Percentiles rank a stretch among this genome's conserved stretches.
phyloP scores from a whole-genome alignment of 2,888 invertebrate genomes.

The Piscicola geometra region DNA sequence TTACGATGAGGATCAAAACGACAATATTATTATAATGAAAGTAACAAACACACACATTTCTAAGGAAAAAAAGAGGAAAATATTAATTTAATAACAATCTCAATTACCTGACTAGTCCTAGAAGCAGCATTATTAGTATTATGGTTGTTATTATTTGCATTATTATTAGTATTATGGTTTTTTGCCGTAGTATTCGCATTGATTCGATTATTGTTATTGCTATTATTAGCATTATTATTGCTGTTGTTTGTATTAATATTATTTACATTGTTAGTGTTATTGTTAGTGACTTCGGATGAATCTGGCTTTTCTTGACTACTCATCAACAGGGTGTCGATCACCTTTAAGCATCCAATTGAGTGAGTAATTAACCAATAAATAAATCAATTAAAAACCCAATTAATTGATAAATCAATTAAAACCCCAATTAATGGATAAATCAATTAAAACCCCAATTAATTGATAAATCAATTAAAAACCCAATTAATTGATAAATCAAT shows the following conservation, averaged over 20 bases:
- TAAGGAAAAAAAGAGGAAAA: background rate
- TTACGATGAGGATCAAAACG: no score
- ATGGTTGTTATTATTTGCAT: background rate
- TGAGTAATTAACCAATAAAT: no score
- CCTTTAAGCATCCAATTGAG: background rate
- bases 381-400: no score
- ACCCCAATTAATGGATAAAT: no score
- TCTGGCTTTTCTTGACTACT: slow-evolving; percentile 3
- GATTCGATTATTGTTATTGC: background rate
- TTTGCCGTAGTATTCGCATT: background rate
- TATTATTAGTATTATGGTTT: background rate
- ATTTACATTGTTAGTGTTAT: background rate
- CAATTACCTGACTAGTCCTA: background rate
- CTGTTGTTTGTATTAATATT: slow-evolving; percentile 7
- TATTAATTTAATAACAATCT: background rate
- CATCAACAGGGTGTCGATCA: slow-evolving; percentile 19
- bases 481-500: no score
- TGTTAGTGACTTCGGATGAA: background rate
- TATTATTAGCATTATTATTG: slow-evolving; percentile 8
- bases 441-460: no score
- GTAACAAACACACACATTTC: no score
- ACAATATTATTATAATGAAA: no score
- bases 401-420: no score
- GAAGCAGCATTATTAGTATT: background rate
- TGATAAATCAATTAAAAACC: no score